A percentile compares a stretch with the other conserved stretches of the same genome.
Evolutionary conservation across 2,888 invertebrate species (phyloP).

Genomic region (Agriopis marginaria): DNA sequence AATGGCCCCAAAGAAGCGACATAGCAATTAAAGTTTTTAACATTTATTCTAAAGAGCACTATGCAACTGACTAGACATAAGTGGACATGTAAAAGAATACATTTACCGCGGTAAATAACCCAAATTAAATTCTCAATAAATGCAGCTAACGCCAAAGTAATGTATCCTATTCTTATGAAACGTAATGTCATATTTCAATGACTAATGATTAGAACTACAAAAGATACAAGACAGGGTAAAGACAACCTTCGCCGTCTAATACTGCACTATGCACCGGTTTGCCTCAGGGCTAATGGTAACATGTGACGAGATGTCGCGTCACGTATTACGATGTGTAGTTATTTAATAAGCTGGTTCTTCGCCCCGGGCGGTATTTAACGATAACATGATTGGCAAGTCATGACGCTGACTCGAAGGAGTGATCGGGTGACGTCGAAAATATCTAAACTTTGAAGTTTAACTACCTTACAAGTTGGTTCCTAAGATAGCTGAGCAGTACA

Average conservation of each 20-base stretch:
- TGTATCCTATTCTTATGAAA: slow-evolving; percentile 9
- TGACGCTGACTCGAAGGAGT: slow-evolving; percentile 35
- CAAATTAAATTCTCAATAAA: slow-evolving; percentile 8
- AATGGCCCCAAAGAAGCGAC: neutral
- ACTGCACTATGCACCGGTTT: slow-evolving; percentile 22
- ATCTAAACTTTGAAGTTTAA: too few species aligned
- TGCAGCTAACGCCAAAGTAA: neutral
- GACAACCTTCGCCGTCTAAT: slow-evolving; percentile 1
- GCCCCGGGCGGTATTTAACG: slow-evolving; percentile 41
- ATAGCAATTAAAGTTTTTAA: neutral
- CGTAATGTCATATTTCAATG: slow-evolving; percentile 5
- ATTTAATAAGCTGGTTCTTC: slow-evolving; percentile 47
- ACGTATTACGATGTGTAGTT: slow-evolving; percentile 39
- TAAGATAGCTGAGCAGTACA: too few species aligned
- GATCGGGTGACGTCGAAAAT: slow-evolving; percentile 27
- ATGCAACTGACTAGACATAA: neutral
- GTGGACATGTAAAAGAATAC: neutral
- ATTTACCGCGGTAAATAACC: slow-evolving; percentile 2
- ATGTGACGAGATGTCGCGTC: slow-evolving; percentile 39
- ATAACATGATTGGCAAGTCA: slow-evolving; percentile 43
- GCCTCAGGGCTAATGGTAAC: slow-evolving; percentile 28
- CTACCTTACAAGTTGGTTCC: too few species aligned
- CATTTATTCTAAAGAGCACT: neutral
- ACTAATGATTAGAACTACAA: slow-evolving; percentile 4
- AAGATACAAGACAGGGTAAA: neutral